Evolutionary conservation across 1,140 invertebrate species (phyloP).

Genomic region (Drosophila sucinea): DNA sequence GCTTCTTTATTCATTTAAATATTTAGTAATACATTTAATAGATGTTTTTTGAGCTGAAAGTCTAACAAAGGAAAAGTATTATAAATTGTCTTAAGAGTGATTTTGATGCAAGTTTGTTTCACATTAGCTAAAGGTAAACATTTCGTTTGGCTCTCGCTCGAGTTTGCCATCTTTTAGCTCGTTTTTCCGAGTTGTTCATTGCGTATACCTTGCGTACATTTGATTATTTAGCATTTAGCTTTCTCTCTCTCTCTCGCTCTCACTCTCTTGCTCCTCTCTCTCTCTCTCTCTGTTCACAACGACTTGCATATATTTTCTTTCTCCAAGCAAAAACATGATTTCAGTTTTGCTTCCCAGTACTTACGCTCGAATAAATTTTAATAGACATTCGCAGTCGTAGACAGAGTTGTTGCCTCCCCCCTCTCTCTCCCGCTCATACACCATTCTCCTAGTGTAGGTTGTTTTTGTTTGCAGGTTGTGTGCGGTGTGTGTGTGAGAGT

Average conservation of each 20-base stretch:
- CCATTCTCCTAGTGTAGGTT: slow-evolving; percentile 5
- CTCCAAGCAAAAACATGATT: slow-evolving; percentile 72
- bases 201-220: slow-evolving; percentile 62
- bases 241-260: slow-evolving; percentile 1
- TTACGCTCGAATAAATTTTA: slow-evolving; percentile 81
- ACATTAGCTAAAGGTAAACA: neutral
- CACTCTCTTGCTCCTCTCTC: slow-evolving; percentile 12
- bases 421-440: neutral
- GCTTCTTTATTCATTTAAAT: too few relatives aligned
- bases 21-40: too few relatives aligned
- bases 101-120: neutral
- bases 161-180: slow-evolving; percentile 32
- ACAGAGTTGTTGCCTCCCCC: slow-evolving; percentile 19
- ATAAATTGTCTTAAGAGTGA: too few relatives aligned
- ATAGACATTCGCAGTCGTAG: slow-evolving; percentile 74
- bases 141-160: slow-evolving; percentile 7
- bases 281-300: neutral
- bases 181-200: slow-evolving; percentile 38
- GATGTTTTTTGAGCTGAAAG: too few relatives aligned
- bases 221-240: slow-evolving; percentile 79
- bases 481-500: slow-evolving; percentile 41
- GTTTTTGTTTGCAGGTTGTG: slow-evolving; percentile 29
- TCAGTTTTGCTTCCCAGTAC: slow-evolving; percentile 75
- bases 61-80: too few relatives aligned
- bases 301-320: slow-evolving; percentile 72